Conservation (phyloP, 2,113 vertebrate species). For the Perognathus longimembris region DNA sequence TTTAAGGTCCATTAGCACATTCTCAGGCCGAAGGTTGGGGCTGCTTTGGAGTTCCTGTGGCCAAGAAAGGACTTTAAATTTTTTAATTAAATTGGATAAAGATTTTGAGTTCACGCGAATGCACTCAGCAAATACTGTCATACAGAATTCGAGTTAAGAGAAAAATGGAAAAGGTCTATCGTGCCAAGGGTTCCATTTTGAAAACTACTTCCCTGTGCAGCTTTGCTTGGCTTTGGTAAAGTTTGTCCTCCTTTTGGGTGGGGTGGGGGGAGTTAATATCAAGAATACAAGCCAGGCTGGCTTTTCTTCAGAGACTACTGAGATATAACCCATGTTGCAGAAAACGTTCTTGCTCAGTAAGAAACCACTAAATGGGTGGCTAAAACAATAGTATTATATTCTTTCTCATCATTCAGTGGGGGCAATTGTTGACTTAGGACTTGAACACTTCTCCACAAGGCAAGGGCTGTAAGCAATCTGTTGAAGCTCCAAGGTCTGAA, state of each 20-base stretch:
- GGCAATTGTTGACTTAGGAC: neutral
- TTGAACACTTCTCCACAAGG: neutral
- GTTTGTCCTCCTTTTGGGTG: neutral
- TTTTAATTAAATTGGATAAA: neutral
- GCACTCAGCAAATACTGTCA: neutral
- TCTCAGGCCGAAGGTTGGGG: neutral
- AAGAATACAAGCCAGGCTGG: neutral
- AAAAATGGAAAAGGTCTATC: neutral
- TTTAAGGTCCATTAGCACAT: neutral
- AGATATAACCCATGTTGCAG: neutral
- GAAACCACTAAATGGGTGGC: neutral
- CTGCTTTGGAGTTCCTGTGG: neutral
- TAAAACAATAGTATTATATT: neutral
- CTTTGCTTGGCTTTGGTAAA: neutral
- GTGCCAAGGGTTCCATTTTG: neutral
- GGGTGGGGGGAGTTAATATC: neutral
- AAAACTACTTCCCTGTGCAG: neutral
- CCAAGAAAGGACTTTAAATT: neutral
- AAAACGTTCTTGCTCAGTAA: neutral
- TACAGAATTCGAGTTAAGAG: neutral
- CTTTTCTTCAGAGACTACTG: neutral
- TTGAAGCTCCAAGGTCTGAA: too few species aligned
- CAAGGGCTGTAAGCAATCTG: neutral
- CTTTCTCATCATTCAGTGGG: neutral
- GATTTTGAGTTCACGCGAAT: neutral